These are phyloP conservation scores for Bombus fervidus DNA, from an alignment of 1,140 invertebrate genomes.

Conservation along the genomic window DNA sequence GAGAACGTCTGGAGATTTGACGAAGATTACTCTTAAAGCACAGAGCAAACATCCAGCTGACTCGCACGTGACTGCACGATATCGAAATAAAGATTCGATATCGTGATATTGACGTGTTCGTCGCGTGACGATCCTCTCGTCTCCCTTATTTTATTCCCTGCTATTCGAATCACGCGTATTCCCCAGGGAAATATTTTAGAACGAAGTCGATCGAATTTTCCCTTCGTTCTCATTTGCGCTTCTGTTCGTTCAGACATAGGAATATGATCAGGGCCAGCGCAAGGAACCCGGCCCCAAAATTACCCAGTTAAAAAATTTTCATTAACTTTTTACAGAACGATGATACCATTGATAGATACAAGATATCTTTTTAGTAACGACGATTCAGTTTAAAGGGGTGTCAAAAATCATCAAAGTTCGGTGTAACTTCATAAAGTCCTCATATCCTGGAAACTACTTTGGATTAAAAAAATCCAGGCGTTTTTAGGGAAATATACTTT, in stretches of 20 bases:
- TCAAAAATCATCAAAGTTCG: too few relatives aligned
- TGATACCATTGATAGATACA: too few relatives aligned
- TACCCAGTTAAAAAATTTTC: too few relatives aligned
- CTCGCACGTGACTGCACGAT: neutral
- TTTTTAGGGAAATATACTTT: too few relatives aligned
- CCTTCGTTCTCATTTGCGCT: neutral
- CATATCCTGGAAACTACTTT: too few relatives aligned
- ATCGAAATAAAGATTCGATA: conserved; percentile 4
- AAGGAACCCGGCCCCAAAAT: too few relatives aligned
- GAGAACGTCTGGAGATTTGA: neutral
- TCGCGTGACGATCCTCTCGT: neutral
- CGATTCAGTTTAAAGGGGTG: too few relatives aligned
- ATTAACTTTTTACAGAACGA: too few relatives aligned
- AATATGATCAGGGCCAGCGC: neutral
- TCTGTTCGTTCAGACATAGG: neutral
- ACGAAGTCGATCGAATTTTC: neutral
- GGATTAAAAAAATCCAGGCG: too few relatives aligned
- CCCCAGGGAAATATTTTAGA: neutral
- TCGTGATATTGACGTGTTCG: neutral
- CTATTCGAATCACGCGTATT: neutral
- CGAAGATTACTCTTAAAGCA: neutral
- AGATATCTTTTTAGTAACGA: too few relatives aligned
- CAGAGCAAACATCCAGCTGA: neutral
- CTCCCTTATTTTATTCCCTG: neutral
- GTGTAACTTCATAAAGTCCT: too few relatives aligned